Base-by-base conservation (phyloP, 2,797 vertebrate genomes). In the Pseudocheirus occidentalis region DNA sequence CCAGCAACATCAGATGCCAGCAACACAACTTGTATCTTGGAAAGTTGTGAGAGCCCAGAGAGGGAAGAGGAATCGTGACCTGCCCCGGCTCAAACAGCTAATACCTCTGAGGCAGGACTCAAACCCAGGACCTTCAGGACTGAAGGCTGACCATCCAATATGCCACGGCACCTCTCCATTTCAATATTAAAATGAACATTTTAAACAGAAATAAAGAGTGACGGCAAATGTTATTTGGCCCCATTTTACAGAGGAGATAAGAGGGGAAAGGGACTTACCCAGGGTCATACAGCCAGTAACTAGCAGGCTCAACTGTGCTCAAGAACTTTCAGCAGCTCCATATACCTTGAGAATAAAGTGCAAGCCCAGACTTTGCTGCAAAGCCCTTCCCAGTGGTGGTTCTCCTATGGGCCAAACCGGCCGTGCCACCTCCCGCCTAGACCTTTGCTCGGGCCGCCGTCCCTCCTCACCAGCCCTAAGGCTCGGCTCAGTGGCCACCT, bases 1-100 rank as follows among this genome's bases (percentile, higher is more conserved):
- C n/a, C n/a, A n/a, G n/a, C n/a, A n/a, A n/a, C n/a, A n/a, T n/a
- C n/a, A n/a, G n/a, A n/a, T n/a, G 18, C 66, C 6, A n/a, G n/a
- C n/a, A 40, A n/a, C 18, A 40, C 16, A 3, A 21, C 34, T n/a
- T 6, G n/a, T 73, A 62, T 34, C 59, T 62, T 34, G 13, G 12
- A 14, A 12, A 31, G 10, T 2, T 0, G 11, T 2, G 12, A 62
- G n/a, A 40, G n/a, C n/a, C 66, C 16, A 0, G n/a, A 73, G 7
- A 40, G 18, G 18, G 14, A 18, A 40, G n/a, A 34, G 31, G 3
- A 52, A 34, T 5, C 0, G 18, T 21, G 66, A 24, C 11, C 16
- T 7, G n/a, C 14, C 66, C n/a, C 24, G 66, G 66, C n/a, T 24
- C n/a, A 10, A 18, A 7, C 1, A 7, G 66, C n/a, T 18, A 40